Evolutionary conservation across 2,888 invertebrate genomes (phyloP), one percentile per base, ranked within the genome.

Genomic region (Rhagium mordax): DNA sequence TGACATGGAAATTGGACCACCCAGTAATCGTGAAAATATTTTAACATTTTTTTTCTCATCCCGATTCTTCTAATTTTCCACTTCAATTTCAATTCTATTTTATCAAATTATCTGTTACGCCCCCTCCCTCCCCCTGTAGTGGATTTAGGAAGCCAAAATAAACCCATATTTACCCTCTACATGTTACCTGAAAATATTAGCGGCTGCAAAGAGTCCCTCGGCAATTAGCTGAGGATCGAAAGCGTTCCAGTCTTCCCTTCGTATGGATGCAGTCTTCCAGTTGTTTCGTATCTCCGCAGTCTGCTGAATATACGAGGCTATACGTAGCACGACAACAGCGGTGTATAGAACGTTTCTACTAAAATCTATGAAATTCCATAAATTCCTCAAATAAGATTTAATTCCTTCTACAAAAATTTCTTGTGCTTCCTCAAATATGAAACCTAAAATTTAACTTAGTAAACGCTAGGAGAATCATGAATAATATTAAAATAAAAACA

Each of bases 281-380:
- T 96, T 92, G 1, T 85, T 84, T 3, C 87, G 83, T 66, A 96
- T 95, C 87, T 96, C 94, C 0, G 90, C 86, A 2, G 86, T 86
- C 86, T 96, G 96, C 83, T 95, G 94, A 49, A 94, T 86, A 83
- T 94, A 96, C 0, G 96, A 96, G 0, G 92, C 92, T 3, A 91
- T 84, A 61, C 94, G 89, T 4, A 96, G 88, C 27, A 94, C 84
- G 33, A 91, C 90, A 7, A 95, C 95, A 3, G 91, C 90, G 51
- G 94, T 91, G 87, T 98, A 98, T 2, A 98, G 89, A 0, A 93
- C 92, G 88, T 98, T 98, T 53, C 97, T 92, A 4, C 95, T 94
- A 85, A 98, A 98, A 89, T 98, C 98, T 66, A 98, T 95, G 84
- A 98, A 96, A 88, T 98, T 98, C 98, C 98, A 98, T 91, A 98